These are phyloP conservation scores for Stratiomys singularior DNA, from an alignment of 2,888 invertebrate genomes.

Conservation along the genomic window DNA sequence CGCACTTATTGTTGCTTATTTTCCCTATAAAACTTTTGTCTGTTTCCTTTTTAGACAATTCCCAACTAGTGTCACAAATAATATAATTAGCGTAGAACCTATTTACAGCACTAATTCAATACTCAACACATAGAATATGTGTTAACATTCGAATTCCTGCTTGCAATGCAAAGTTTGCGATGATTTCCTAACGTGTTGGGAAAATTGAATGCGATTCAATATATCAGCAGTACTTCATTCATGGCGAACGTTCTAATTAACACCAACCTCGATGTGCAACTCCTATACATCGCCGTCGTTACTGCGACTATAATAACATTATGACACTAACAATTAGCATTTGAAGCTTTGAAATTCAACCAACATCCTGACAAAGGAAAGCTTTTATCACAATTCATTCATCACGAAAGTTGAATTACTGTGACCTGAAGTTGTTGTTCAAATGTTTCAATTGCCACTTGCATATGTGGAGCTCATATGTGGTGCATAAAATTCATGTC, in stretches of 20 bases:
- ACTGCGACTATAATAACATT: neutral
- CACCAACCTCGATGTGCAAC: neutral
- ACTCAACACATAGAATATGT: too few relatives aligned
- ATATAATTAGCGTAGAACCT: too few relatives aligned
- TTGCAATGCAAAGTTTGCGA: too few relatives aligned
- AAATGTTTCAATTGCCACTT: slow-evolving; percentile 29
- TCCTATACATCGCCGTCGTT: neutral
- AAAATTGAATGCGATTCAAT: too few relatives aligned
- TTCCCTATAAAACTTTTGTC: too few relatives aligned
- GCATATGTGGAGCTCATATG: neutral
- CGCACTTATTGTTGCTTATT: too few relatives aligned
- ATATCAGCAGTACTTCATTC: neutral
- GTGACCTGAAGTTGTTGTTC: neutral
- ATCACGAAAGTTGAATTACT: slow-evolving; percentile 26
- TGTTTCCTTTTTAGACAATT: too few relatives aligned
- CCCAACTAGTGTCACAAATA: too few relatives aligned
- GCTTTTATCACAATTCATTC: slow-evolving; percentile 30
- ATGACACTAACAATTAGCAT: slow-evolving; percentile 38
- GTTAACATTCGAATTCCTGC: too few relatives aligned
- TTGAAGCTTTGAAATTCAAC: slow-evolving; percentile 7
- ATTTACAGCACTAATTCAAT: too few relatives aligned
- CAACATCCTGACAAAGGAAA: slow-evolving; percentile 18
- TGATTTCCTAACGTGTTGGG: too few relatives aligned
- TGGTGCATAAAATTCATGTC: too few relatives aligned
- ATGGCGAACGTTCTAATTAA: neutral